Base-by-base conservation (phyloP, 2,888 invertebrate species). In the Onchidella celtica region DNA sequence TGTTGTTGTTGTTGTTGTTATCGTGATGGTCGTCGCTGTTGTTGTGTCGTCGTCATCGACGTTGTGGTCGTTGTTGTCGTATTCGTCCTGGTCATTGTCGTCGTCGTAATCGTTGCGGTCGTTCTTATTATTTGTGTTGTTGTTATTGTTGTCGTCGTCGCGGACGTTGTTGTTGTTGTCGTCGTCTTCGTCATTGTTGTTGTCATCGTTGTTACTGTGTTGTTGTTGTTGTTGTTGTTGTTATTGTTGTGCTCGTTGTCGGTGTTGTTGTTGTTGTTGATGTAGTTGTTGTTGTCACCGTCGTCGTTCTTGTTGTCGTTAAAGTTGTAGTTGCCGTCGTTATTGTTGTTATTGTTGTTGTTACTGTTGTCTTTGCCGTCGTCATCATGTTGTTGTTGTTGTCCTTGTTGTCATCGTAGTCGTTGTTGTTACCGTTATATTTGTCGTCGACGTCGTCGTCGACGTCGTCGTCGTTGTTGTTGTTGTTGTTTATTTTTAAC, bases 201-300 rank as follows among this genome's bases (percentile, higher is more conserved):
- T 69, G 36, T 36, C 27, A 21, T 69, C 2, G 38, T 69, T 69
- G 29, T 69, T 69, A 38, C 21, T 6, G 3, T 69, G n/a, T 36
- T 69, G 38, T 36, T 69, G 69, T 69, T 40, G 65, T 65, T 65
- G 65, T 65, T 65, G 3, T 21, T 69, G 69, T 69, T 69, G 38
- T 69, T 27, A 38, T 69, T 40, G 38, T 1, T 1, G 38, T 69
- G 17, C 21, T 40, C 27, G 69, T 32, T 38, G 69, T 69, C 27
- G 69, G 34, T 38, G 69, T 4, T 69, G 69, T 36, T 69, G 38
- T 69, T 69, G 69, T 36, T 40, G 47, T 69, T 69, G 69, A 17
- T 69, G 69, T 69, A 3, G 38, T 36, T 27, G 36, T 34, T 27
- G 2, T 69, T 27, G 69, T 36, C 27, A 38, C 17, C 32, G 65